Base-by-base conservation (phyloP, 2,888 invertebrate genomes). In the Timema cristinae region DNA sequence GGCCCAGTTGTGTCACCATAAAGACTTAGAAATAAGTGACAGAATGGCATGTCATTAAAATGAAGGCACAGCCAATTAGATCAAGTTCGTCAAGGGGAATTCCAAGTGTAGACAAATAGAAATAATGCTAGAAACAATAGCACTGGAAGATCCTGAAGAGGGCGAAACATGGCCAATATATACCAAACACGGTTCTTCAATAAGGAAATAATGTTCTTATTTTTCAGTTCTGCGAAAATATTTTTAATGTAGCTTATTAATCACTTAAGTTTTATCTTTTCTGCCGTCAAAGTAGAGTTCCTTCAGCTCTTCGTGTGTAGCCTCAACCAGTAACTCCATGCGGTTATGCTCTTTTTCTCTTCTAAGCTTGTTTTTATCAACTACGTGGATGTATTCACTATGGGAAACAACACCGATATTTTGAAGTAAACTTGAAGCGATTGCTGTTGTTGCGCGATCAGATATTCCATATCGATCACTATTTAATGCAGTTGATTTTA, bases 1-100 rank as follows among this genome's bases (percentile, higher is more conserved):
- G 74, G 73, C 15, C 75, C 73, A 13, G 72, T 72, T 50, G 72
- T 72, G 66, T 61, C 50, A 51, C 75, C 70, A 72, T 75, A 72
- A 32, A 75, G 50, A 71, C 68, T 32, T 32, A 2, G 32, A 32
- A 32, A 32, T 32, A 32, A 32, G 32, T 32, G 32, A 1, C 32
- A 4, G 52, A 75, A 75, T 10, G 71, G 68, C n/a, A 72, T 32
- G 66, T 75, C 72, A 68, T 75, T 75, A 9, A 71, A 72, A 47
- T 75, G 74, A 50, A 71, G 59, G 48, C 73, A 72, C 71, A 75
- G 16, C 73, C 73, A 32, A 71, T 75, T 11, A 69, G 68, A 63
- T 67, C 63, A 10, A 73, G 69, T 16, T 71, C 52, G 61, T 75
- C 59, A 61, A 73, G 68, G 15, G 50, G 66, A 71, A 69, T 66